Percentiles rank a stretch among this genome's conserved stretches.
Conservation (phyloP, 2,797 vertebrate genomes). For the Esox lucius region DNA sequence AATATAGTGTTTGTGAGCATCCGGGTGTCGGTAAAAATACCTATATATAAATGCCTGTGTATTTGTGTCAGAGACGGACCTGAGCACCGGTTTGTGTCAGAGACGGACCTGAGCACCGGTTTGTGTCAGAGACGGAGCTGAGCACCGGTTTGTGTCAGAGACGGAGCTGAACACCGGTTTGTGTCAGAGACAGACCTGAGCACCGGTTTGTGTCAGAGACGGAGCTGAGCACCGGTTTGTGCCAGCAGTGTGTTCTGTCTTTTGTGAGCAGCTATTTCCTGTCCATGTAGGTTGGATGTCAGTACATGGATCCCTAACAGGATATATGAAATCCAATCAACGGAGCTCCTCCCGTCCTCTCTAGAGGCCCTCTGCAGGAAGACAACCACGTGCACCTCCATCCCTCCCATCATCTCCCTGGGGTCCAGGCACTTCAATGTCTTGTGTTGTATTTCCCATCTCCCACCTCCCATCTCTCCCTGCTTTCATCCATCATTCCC, state of each 20-base stretch:
- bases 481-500: too few relatives aligned
- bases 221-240: background rate
- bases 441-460: background rate
- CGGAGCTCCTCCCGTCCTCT: background rate
- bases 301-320: constrained; percentile 21
- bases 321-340: constrained; percentile 18
- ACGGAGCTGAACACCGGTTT: too few relatives aligned
- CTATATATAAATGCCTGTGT: background rate
- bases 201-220: background rate
- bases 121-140: too few relatives aligned
- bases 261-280: constrained; percentile 16
- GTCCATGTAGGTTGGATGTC: background rate
- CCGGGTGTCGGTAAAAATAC: too few relatives aligned
- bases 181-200: too few relatives aligned
- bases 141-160: too few relatives aligned
- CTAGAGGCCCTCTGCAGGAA: background rate
- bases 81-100: too few relatives aligned
- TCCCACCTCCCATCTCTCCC: constrained; percentile 19
- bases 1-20: background rate
- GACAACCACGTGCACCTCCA: background rate
- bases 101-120: too few relatives aligned
- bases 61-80: too few relatives aligned
- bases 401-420: constrained; percentile 12
- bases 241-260: background rate
- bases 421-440: constrained; percentile 3